Evolutionary conservation across 2,888 invertebrate genomes (phyloP), one percentile per base, ranked within the genome.

Genomic region (Nesidiocoris tenuis): DNA sequence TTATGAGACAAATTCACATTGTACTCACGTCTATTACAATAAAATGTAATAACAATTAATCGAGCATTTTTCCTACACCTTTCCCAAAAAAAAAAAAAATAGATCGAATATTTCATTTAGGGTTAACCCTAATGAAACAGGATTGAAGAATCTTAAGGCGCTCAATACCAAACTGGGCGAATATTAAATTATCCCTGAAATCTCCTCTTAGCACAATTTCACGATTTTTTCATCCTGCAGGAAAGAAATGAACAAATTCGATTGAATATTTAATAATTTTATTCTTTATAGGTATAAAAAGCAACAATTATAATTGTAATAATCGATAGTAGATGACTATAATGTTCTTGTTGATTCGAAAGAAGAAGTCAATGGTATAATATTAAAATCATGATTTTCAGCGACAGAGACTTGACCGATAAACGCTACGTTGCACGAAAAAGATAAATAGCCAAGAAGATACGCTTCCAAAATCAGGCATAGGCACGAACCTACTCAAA

Each of bases 211-310:
- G n/a, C n/a, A n/a, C n/a, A n/a, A n/a, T n/a, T n/a, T n/a, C n/a
- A n/a, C n/a, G n/a, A n/a, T n/a, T n/a, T n/a, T n/a, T n/a, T n/a
- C n/a, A n/a, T n/a, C n/a, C n/a, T n/a, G n/a, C n/a, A n/a, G n/a
- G n/a, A n/a, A n/a, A n/a, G n/a, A n/a, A 63, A 63, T 22, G 3
- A 63, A 63, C 22, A 17, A 19, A 63, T 3, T 12, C 5, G 39
- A 39, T 7, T 7, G 21, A 21, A 19, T 65, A 25, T 72, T 72
- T 63, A 68, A 68, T 61, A 68, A 24, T 68, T 75, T 74, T 78
- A 68, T 77, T 76, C 75, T 78, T 75, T 72, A 78, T 78, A 78
- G 77, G 78, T 78, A 78, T 78, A 78, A 78, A 78, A 78, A 78
- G 78, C 78, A 78, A 78, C 78, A 78, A 75, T 77, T 56, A 77